phyloP scores from a whole-genome alignment of 1,140 invertebrate species.

The Drosophila pruinosa region DNA sequence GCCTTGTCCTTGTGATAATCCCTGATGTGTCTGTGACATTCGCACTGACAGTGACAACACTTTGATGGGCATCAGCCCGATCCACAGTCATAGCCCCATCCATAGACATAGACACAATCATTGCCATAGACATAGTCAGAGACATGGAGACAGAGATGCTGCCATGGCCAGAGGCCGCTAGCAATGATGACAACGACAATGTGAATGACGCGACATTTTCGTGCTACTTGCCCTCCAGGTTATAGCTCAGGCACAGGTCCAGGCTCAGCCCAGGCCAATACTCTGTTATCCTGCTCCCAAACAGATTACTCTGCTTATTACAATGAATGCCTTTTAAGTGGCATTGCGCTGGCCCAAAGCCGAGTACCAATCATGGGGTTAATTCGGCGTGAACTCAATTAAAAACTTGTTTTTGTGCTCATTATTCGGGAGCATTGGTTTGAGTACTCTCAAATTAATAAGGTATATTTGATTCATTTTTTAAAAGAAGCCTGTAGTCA shows the following conservation, averaged over 20 bases:
- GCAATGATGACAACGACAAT: conserved; percentile 57
- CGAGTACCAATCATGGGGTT: conserved; percentile 58
- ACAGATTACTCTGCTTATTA: conserved; percentile 37
- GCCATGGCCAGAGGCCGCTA: conserved; percentile 31
- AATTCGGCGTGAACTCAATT: conserved; percentile 66
- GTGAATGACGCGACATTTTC: conserved; percentile 64
- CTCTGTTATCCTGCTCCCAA: not conserved
- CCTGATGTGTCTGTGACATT: conserved; percentile 82
- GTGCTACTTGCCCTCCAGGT: conserved; percentile 14
- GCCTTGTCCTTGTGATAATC: conserved; percentile 67
- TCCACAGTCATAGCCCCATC: conserved; percentile 31
- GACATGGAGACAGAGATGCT: not conserved
- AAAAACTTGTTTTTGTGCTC: conserved; percentile 25
- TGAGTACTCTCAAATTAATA: not conserved
- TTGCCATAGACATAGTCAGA: conserved; percentile 29
- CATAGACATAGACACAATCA: conserved; percentile 14
- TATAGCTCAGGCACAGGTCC: too few species aligned
- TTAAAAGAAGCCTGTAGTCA: too few species aligned
- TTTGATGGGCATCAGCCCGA: conserved; percentile 68
- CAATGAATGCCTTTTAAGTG: conserved; percentile 53
- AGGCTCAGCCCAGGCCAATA: not conserved
- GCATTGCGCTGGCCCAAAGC: conserved; percentile 33
- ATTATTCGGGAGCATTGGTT: not conserved
- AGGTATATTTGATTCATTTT: not conserved
- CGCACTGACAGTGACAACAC: conserved; percentile 82